Base-by-base conservation (phyloP, 2,888 invertebrate species). In the Drosophila prostipennis region DNA sequence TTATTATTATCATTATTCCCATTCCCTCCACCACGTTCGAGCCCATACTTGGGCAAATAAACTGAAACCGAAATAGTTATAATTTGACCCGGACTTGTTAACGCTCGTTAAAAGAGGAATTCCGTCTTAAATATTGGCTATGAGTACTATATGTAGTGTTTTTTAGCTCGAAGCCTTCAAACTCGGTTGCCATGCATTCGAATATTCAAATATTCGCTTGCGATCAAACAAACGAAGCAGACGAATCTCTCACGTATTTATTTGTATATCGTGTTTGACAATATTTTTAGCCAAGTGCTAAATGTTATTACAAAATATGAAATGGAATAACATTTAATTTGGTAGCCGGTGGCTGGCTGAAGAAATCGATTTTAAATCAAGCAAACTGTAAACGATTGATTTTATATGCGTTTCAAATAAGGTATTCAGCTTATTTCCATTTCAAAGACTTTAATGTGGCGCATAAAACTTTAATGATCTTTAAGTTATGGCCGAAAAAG, bases 51-150 rank as follows among this genome's bases (percentile, higher is more conserved):
- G 43, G 40, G 23, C 19, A 19, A 26, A 37, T 51, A 29, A 56
- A 56, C 16, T 29, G 23, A 48, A 3, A 26, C 26, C 49, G 52
- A 68, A 67, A 69, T 51, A 51, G 49, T 56, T 37, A 51, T 48
- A 54, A 49, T 60, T 54, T 55, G 49, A 70, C 54, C 54, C 71
- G 34, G 59, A 71, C 59, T 60, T 49, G 58, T 34, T 39, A 52
- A 19, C 32, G 64, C 45, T 65, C 65, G 52, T 65, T 26, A 46
- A 65, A 43, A 0, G 16, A 32, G 52, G 14, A 65, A 46, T 52
- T 37, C 43, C 32, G 37, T 51, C 36, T 45, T 42, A 14, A 64
- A 37, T 45, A 45, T 52, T 29, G 13, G 34, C 4, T 16, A 29
- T 45, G 19, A 32, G 52, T 13, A 43, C 65, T 40, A 32, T 4